phyloP scores from a whole-genome alignment of 2,888 invertebrate species.

The Miltochrista miniata region DNA sequence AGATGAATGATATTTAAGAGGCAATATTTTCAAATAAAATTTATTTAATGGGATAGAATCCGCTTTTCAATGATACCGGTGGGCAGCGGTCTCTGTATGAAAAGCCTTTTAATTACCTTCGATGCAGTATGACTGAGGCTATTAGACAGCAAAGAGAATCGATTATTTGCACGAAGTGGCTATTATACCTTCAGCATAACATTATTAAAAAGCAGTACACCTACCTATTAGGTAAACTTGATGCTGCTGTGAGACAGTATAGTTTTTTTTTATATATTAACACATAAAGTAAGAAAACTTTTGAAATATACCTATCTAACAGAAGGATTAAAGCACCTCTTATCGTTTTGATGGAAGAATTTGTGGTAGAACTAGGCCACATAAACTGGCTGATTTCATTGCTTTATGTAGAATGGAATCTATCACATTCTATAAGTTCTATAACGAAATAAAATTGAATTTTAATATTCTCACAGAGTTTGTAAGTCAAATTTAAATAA shows the following conservation, averaged over 20 bases:
- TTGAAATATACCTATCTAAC: no score
- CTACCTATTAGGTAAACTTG: constrained; percentile 18
- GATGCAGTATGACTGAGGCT: constrained; percentile 48
- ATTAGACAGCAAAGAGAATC: constrained; percentile 64
- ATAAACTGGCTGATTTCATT: no score
- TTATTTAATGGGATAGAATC: constrained; percentile 38
- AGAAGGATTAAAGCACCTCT: no score
- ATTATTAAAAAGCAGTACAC: constrained; percentile 11
- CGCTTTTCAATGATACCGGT: constrained; percentile 48
- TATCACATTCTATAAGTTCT: no score
- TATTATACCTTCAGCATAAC: constrained; percentile 48
- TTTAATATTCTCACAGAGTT: no score
- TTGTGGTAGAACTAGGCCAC: no score
- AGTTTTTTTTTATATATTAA: no score
- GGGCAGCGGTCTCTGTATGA: constrained; percentile 25
- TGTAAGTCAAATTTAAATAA: no score
- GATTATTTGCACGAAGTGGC: constrained; percentile 45
- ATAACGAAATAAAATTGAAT: no score
- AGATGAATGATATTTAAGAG: constrained; percentile 19
- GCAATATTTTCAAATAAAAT: constrained; percentile 33
- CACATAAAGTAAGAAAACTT: no score
- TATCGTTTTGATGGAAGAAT: no score
- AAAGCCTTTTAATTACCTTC: constrained; percentile 57
- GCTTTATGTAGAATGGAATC: no score
- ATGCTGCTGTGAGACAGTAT: not conserved